Conservation (phyloP, 2,888 invertebrate species). For the Salticus scenicus region DNA sequence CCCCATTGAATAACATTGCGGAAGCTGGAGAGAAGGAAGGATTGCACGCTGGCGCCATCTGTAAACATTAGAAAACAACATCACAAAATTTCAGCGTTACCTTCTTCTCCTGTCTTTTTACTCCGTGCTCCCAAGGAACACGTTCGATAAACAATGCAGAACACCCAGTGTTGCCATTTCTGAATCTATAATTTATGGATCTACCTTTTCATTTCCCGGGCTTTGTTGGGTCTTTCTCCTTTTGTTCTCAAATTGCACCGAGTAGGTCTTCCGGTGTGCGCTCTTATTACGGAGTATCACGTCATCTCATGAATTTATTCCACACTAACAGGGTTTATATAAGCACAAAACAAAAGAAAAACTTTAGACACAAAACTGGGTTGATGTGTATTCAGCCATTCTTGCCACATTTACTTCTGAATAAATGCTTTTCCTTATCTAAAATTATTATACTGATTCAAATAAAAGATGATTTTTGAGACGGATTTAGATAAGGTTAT, state of each 20-base stretch:
- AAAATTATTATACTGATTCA: too few species aligned
- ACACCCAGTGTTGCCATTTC: not conserved
- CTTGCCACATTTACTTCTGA: not conserved
- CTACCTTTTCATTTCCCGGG: conserved; percentile 17
- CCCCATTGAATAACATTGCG: too few species aligned
- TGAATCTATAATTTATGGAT: conserved; percentile 16
- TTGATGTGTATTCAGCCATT: not conserved
- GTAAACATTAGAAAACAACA: too few species aligned
- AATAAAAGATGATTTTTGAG: too few species aligned
- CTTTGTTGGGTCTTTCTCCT: conserved; percentile 22
- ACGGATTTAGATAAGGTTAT: too few species aligned
- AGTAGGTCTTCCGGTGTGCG: conserved; percentile 12
- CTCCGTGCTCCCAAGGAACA: not conserved
- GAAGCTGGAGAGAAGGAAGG: too few species aligned
- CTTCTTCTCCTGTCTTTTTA: too few species aligned
- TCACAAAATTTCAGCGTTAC: too few species aligned
- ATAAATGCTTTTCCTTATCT: not conserved
- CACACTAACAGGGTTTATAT: not conserved
- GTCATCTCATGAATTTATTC: not conserved
- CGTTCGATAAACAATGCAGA: not conserved
- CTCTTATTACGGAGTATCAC: not conserved
- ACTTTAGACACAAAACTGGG: not conserved
- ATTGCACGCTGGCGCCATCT: too few species aligned
- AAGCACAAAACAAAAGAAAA: not conserved
- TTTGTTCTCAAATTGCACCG: conserved; percentile 25